Evolutionary conservation across 2,888 invertebrate genomes (phyloP), one percentile per base, ranked within the genome.

Genomic region (Opisthograptis luteolata): DNA sequence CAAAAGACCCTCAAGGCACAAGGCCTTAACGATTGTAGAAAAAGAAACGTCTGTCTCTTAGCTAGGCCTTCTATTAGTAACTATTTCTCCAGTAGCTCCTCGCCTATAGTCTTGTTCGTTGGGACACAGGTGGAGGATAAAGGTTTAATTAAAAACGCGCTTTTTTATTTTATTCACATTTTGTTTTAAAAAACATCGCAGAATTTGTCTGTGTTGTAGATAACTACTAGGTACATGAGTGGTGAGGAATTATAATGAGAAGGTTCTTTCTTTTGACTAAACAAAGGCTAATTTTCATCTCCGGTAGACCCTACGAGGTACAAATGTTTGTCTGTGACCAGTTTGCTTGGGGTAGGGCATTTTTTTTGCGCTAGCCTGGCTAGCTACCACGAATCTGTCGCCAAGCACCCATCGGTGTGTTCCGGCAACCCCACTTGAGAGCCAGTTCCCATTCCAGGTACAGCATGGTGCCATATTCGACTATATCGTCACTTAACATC

Each of bases 71-170:
- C 1, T n/a, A 32, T 20, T 8, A 12, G 15, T 19, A 13, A 19
- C 10, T n/a, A 14, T 34, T 31, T 2, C 0, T 0, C n/a, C 44
- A 8, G 22, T 10, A 28, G 9, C 35, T 44, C 30, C 40, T 9
- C 2, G n/a, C 15, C 39, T 44, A 49, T 27, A 34, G 58, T 58
- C 59, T 59, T 61, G 58, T 58, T 52, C 55, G 39, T 25, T 22
- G 52, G 59, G 51, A 54, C 62, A 52, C 62, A 62, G 62, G 62
- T 62, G 62, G 57, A 51, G 44, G 55, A 57, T 55, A 53, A 55
- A 53, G 47, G 55, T 59, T 62, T 62, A 62, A 62, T 62, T 62
- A 62, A 62, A 62, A 62, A 57, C 51, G 47, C 53, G 51, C 53
- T 53, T 55, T 57, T 56, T n/a, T n/a, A n/a, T n/a, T 54, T 62